Evolutionary conservation across 2,113 vertebrate species (phyloP), one percentile per base, ranked within the genome.

Genomic region (Microcebus ravelobensis): DNA sequence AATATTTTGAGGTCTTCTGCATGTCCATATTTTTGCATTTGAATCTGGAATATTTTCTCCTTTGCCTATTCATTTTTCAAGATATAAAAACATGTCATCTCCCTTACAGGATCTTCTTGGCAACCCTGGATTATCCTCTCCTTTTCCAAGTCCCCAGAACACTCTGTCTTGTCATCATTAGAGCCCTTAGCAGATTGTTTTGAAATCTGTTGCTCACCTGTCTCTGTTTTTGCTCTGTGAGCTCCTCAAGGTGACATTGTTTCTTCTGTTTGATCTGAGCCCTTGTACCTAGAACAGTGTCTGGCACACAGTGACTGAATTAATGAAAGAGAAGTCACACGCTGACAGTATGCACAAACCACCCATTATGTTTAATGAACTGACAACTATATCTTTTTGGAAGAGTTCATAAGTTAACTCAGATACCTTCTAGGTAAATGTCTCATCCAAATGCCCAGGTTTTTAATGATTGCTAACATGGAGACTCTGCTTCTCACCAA

Each of bases 401-500:
- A 95, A 77, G 74, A 63, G 21, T 90, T 84, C 52, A 15, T n/a
- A 76, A 93, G 67, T 70, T 34, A 87, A 85, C 93, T 67, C 81
- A 90, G 73, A 65, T 80, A 59, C 77, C 5, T 1, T 90, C 70
- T 29, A 48, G 59, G 84, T 94, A 61, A 36, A 36, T 63, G 17
- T 79, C 70, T 94, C 50, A n/a, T 36, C 63, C 50, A 74, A 65
- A 42, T 92, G 18, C 31, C 27, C 29, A 79, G 2, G 50, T 67
- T 73, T 83, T 57, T 74, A 48, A 82, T 63, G 23, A 8, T 42
- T 74, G 15, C 39, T 76, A 45, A 83, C n/a, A 59, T 23, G 31
- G n/a, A 63, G 23, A 42, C 36, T 70, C 70, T 84, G 67, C 18
- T 79, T 48, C 31, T 63, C 63, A 73, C 61, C 20, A 48, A 88